Conservation (phyloP, 2,113 vertebrate species). For the Rhinolophus ferrumequinum region DNA sequence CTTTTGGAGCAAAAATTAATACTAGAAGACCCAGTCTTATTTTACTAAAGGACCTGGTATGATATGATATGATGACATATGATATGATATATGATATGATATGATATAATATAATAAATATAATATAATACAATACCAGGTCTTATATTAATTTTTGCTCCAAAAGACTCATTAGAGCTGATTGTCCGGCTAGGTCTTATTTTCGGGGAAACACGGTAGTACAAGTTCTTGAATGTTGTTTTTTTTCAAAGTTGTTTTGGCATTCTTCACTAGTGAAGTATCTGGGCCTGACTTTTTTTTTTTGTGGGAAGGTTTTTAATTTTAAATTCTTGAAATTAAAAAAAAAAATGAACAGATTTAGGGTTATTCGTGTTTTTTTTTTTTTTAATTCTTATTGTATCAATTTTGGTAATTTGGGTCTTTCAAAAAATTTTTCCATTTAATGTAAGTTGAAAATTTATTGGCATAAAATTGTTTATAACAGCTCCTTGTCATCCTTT, state of each 20-base stretch:
- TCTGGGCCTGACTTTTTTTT: neutral
- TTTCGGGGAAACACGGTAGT: neutral
- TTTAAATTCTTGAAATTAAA: neutral
- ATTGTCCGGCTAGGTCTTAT: no score
- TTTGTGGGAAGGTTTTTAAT: neutral
- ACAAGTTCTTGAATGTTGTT: neutral
- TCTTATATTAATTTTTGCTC: no score
- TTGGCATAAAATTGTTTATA: neutral
- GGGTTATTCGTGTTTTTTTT: neutral
- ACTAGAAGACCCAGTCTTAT: no score
- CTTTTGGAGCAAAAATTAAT: no score
- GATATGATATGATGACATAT: no score
- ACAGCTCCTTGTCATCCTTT: neutral
- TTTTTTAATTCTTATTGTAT: neutral
- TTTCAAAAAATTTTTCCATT: neutral
- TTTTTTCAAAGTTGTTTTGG: neutral
- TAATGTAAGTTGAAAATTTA: neutral
- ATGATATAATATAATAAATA: no score
- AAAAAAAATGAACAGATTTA: no score
- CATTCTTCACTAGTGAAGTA: neutral
- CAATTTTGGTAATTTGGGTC: neutral
- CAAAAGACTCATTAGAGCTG: no score
- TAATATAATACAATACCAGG: no score
- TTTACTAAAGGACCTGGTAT: no score
- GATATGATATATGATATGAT: no score